Evolutionary conservation across 2,888 invertebrate species (phyloP).

Genomic region (Aelia acuminata): DNA sequence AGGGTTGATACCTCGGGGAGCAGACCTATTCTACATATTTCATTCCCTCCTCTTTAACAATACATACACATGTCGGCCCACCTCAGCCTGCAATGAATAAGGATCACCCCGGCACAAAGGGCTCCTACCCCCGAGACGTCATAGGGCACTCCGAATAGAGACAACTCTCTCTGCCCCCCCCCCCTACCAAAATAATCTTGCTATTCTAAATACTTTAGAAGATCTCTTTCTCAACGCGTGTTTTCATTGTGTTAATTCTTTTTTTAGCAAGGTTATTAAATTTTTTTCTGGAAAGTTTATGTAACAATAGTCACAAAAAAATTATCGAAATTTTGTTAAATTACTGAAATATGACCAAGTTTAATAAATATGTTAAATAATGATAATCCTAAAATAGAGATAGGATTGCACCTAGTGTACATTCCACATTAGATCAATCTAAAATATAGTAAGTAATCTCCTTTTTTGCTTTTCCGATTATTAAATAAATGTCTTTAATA

Average conservation of each 20-base stretch:
- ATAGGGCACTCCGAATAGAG: slow-evolving; percentile 40
- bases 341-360: too few relatives aligned
- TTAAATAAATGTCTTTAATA: too few relatives aligned
- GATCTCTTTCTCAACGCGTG: background rate
- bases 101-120: slow-evolving; percentile 44
- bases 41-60: slow-evolving; percentile 48
- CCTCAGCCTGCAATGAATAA: slow-evolving; percentile 46
- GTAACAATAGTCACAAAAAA: too few relatives aligned
- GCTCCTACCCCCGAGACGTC: slow-evolving; percentile 3
- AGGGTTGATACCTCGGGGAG: background rate
- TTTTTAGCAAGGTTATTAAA: background rate
- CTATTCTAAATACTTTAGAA: background rate
- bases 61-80: slow-evolving; percentile 48
- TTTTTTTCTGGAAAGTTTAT: too few relatives aligned
- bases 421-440: too few relatives aligned
- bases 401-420: too few relatives aligned
- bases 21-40: slow-evolving; percentile 50
- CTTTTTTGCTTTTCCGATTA: too few relatives aligned
- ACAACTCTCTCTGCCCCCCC: slow-evolving; percentile 14
- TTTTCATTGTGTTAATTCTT: background rate
- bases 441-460: too few relatives aligned
- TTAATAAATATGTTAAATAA: too few relatives aligned
- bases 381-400: too few relatives aligned
- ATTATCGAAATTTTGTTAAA: too few relatives aligned
- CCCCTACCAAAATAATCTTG: slow-evolving; percentile 10